A percentile compares a stretch with the other conserved stretches of the same genome.
phyloP scores from a whole-genome alignment of 2,888 invertebrate genomes.

The Athrips mouffetella region DNA sequence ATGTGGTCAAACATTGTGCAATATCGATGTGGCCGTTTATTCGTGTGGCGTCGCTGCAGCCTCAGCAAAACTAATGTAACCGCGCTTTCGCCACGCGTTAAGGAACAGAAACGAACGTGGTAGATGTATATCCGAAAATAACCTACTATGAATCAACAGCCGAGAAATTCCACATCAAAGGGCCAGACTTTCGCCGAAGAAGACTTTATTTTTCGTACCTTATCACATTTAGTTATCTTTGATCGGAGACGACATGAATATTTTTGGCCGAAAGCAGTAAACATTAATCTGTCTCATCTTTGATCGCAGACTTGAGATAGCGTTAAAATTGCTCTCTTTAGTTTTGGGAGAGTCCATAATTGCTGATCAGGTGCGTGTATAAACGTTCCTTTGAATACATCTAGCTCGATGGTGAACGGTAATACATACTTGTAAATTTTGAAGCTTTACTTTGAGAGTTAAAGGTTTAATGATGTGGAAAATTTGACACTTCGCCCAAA shows the following conservation, averaged over 20 bases:
- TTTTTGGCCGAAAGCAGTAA: conserved; percentile 6
- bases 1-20: conserved; percentile 76
- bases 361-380: conserved; percentile 25
- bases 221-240: conserved; percentile 21
- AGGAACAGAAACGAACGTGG: conserved; percentile 25
- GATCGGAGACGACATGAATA: conserved; percentile 10
- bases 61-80: conserved; percentile 53
- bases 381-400: too few species aligned
- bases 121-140: conserved; percentile 53
- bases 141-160: conserved; percentile 61
- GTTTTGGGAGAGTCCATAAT: conserved; percentile 15
- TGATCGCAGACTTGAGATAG: neutral
- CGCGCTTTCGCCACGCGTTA: conserved; percentile 52
- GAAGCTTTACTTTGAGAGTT: conserved; percentile 47
- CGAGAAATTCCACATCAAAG: conserved; percentile 72
- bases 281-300: conserved; percentile 11
- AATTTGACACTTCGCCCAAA: conserved; percentile 67
- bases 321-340: neutral
- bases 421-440: conserved; percentile 43
- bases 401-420: too few species aligned
- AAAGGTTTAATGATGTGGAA: conserved; percentile 66
- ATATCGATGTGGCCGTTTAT: conserved; percentile 53
- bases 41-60: conserved; percentile 45
- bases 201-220: conserved; percentile 35
- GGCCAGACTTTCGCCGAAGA: conserved; percentile 56